These are phyloP conservation scores for Steinernema feltiae DNA, from an alignment of 1,140 invertebrate species.

Conservation along the genomic window DNA sequence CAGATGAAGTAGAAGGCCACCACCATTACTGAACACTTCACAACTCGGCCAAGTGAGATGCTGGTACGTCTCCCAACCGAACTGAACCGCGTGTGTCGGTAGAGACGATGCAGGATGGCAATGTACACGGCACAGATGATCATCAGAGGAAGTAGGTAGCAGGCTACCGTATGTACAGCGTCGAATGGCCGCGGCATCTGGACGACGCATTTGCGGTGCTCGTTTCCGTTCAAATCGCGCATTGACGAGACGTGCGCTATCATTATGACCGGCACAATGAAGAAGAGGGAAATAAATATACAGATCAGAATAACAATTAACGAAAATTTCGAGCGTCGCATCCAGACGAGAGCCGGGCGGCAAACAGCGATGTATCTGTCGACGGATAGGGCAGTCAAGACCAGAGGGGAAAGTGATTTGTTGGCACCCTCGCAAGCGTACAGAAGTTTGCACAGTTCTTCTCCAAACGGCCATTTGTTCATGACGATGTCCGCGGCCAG, in stretches of 20 bases:
- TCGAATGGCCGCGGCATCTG: conserved; percentile 39
- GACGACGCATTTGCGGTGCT: conserved; percentile 32
- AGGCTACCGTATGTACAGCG: conserved; percentile 37
- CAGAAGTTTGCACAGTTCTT: conserved; percentile 41
- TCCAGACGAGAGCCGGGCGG: conserved; percentile 44
- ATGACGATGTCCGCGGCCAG: conserved; percentile 38
- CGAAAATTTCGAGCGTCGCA: conserved; percentile 45
- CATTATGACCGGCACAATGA: conserved; percentile 44
- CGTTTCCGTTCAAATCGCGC: conserved; percentile 20
- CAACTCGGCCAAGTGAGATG: conserved; percentile 46
- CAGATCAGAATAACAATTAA: conserved; percentile 40
- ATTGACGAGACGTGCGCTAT: conserved; percentile 35
- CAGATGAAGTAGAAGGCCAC: conserved; percentile 55
- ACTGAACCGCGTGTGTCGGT: conserved; percentile 44
- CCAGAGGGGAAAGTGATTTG: conserved; percentile 49
- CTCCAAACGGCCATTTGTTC: conserved; percentile 44
- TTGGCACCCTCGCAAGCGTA: conserved; percentile 49
- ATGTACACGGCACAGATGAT: conserved; percentile 49
- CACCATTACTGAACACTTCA: conserved; percentile 53
- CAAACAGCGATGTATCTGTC: conserved; percentile 54
- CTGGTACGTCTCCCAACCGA: conserved; percentile 45
- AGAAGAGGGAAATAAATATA: conserved; percentile 40
- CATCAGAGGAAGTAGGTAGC: conserved; percentile 45
- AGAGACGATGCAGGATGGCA: conserved; percentile 45
- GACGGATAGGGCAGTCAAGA: conserved; percentile 48